Evolutionary conservation across 2,888 invertebrate species (phyloP).

Genomic region (Drosophila dives): DNA sequence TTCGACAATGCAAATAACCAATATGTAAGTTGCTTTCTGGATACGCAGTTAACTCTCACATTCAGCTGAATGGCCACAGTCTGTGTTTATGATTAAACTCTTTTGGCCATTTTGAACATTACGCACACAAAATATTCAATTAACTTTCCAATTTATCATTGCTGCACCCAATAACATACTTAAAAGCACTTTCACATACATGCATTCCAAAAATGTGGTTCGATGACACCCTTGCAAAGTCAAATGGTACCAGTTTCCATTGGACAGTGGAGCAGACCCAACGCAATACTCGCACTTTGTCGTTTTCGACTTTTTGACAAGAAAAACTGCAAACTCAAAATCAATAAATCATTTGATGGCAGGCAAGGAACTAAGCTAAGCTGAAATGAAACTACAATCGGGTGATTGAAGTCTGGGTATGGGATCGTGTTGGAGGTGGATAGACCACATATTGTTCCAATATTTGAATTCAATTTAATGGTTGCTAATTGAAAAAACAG

Average conservation of each 20-base stretch:
- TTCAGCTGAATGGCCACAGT: background rate
- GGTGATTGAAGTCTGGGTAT: background rate
- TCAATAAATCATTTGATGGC: constrained; percentile 69
- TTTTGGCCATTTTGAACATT: constrained; percentile 13
- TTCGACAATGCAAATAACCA: background rate
- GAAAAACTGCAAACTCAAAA: constrained; percentile 71
- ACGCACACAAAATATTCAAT: constrained; percentile 42
- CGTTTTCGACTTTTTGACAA: constrained; percentile 62
- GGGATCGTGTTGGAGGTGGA: background rate
- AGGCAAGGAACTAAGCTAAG: constrained; percentile 49
- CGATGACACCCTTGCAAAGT: constrained; percentile 18
- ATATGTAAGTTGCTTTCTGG: constrained; percentile 1
- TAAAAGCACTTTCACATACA: constrained; percentile 33
- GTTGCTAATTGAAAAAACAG: constrained; percentile 78
- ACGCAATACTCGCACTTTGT: constrained; percentile 34
- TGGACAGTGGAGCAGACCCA: constrained; percentile 22
- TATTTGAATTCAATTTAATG: constrained; percentile 82
- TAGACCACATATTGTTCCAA: constrained; percentile 70
- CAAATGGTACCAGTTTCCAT: constrained; percentile 45
- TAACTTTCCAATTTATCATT: constrained; percentile 51
- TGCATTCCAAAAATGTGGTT: constrained; percentile 4
- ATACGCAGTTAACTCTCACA: background rate
- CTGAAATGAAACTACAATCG: constrained; percentile 60
- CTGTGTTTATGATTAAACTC: constrained; percentile 4
- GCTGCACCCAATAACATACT: constrained; percentile 26